phyloP scores from a whole-genome alignment of 2,888 invertebrate genomes.

The Glyphotaelius pellucidus region DNA sequence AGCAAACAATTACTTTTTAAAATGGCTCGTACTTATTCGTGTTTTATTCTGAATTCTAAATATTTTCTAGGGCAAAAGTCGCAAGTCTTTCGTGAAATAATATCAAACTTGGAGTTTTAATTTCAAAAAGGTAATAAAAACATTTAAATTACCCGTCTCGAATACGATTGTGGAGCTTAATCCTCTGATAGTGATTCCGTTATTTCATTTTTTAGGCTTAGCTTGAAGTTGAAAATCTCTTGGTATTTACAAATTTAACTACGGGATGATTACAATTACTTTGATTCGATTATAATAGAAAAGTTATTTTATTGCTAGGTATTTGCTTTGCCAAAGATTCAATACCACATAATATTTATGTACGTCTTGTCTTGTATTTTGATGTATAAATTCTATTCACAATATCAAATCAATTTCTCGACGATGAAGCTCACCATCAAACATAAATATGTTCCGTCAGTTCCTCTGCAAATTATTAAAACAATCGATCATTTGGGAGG shows the following conservation, averaged over 20 bases:
- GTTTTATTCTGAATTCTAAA: constrained; percentile 5
- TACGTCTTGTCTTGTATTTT: not conserved
- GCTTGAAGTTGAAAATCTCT: not conserved
- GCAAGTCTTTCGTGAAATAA: not conserved
- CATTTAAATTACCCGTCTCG: constrained; percentile 35
- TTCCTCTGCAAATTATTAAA: too few species aligned
- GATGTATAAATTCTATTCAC: too few species aligned
- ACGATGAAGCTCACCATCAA: not conserved
- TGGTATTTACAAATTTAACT: not conserved
- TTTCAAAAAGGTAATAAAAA: constrained; percentile 23
- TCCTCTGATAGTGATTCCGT: not conserved
- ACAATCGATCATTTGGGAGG: too few species aligned
- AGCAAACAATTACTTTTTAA: not conserved
- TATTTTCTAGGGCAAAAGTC: not conserved
- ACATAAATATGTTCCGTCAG: not conserved
- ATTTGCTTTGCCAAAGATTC: not conserved
- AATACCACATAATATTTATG: not conserved
- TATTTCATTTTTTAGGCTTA: not conserved
- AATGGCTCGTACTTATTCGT: not conserved
- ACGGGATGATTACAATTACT: not conserved
- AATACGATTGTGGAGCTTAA: not conserved
- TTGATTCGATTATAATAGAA: not conserved
- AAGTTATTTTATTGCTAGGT: not conserved
- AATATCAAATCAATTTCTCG: too few species aligned
- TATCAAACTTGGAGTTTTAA: not conserved